Evolutionary conservation across 2,888 invertebrate genomes (phyloP).

Genomic region (Cloeon dipterum): DNA sequence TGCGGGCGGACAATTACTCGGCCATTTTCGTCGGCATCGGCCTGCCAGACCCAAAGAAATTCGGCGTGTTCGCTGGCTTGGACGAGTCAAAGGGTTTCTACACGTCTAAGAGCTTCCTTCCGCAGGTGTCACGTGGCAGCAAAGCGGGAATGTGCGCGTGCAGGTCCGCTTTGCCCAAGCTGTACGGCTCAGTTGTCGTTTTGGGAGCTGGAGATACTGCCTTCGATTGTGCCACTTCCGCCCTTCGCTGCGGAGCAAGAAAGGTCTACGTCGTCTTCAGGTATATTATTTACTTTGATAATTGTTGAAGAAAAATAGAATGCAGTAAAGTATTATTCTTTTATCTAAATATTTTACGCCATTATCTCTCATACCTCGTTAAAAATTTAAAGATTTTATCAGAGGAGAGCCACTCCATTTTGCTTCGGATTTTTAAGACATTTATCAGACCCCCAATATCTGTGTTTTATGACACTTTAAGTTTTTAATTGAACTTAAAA

Average conservation of each 20-base stretch:
- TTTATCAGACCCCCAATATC: too few relatives aligned
- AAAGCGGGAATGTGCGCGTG: slow-evolving; percentile 76
- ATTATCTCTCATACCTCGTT: too few relatives aligned
- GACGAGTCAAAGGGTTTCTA: slow-evolving; percentile 67
- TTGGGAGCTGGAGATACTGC: slow-evolving; percentile 97
- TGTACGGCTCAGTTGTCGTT: slow-evolving; percentile 71
- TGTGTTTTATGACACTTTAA: too few relatives aligned
- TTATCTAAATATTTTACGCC: too few relatives aligned
- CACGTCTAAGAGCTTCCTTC: slow-evolving; percentile 86
- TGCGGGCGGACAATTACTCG: slow-evolving; percentile 41
- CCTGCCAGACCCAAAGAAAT: slow-evolving; percentile 67
- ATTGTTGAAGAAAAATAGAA: too few relatives aligned
- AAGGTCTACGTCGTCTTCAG: slow-evolving; percentile 76
- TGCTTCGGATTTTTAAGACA: too few relatives aligned
- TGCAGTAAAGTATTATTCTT: too few relatives aligned
- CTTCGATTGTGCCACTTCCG: slow-evolving; percentile 97
- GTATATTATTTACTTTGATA: too few relatives aligned
- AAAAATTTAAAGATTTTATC: too few relatives aligned
- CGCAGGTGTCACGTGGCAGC: slow-evolving; percentile 65
- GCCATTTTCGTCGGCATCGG: slow-evolving; percentile 76
- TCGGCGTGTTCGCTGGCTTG: slow-evolving; percentile 52
- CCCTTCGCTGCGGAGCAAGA: slow-evolving; percentile 78
- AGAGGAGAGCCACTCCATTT: too few relatives aligned
- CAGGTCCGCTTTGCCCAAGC: slow-evolving; percentile 40
- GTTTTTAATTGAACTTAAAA: too few relatives aligned